These are phyloP conservation scores for Epinotia bilunana DNA, from an alignment of 2,888 invertebrate species.

Conservation along the genomic window DNA sequence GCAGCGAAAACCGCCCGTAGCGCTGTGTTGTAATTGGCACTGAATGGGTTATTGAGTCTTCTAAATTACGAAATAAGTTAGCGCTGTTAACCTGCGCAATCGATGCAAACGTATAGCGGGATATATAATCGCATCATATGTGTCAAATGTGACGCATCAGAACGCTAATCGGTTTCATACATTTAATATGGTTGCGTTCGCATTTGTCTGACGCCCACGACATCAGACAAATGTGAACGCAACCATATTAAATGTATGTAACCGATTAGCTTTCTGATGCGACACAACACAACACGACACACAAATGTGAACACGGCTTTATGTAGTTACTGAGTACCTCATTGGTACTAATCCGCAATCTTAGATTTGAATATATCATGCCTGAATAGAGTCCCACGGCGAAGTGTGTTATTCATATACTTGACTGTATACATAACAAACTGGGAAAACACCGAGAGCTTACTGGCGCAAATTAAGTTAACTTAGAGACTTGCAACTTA, in stretches of 20 bases:
- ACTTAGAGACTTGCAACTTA: constrained; percentile 3
- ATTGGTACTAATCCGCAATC: not conserved
- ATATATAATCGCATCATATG: too few relatives aligned
- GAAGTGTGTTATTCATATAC: constrained; percentile 9
- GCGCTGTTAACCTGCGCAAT: not conserved
- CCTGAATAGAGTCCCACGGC: not conserved
- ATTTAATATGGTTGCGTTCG: too few relatives aligned
- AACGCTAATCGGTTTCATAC: too few relatives aligned
- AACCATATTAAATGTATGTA: too few relatives aligned
- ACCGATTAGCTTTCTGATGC: too few relatives aligned
- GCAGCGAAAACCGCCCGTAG: too few relatives aligned
- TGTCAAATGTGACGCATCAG: too few relatives aligned
- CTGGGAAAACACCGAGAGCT: constrained; percentile 38
- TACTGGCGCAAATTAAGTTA: constrained; percentile 34
- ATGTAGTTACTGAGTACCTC: not conserved
- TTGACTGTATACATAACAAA: constrained; percentile 42
- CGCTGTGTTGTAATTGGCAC: too few relatives aligned
- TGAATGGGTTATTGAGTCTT: not conserved
- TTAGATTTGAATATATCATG: not conserved
- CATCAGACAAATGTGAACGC: too few relatives aligned
- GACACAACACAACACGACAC: too few relatives aligned
- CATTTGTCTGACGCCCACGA: too few relatives aligned
- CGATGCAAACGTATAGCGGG: not conserved
- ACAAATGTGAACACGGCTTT: too few relatives aligned
- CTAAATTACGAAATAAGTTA: not conserved